Evolutionary conservation across 1,140 invertebrate genomes (phyloP), one percentile per base, ranked within the genome.

Genomic region (Bacillus rossius): DNA sequence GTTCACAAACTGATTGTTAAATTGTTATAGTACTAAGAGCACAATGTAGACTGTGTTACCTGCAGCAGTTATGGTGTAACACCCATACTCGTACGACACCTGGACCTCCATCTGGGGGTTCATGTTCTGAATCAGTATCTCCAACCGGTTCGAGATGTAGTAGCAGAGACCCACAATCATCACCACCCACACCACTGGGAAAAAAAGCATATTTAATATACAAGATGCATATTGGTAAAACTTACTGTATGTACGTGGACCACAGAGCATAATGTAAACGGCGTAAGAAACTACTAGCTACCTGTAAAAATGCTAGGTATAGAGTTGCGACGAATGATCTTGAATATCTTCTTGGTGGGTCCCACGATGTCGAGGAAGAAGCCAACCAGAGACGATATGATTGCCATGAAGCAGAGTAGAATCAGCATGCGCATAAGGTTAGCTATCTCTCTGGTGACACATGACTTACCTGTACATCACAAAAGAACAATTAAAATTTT

Each of bases 1-100:
- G n/a, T n/a, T n/a, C n/a, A n/a, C n/a, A n/a, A n/a, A n/a, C n/a
- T n/a, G n/a, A n/a, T n/a, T n/a, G n/a, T n/a, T n/a, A n/a, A n/a
- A n/a, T n/a, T n/a, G n/a, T n/a, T n/a, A n/a, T n/a, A n/a, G n/a
- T n/a, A n/a, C n/a, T n/a, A n/a, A n/a, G n/a, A n/a, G n/a, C n/a
- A n/a, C n/a, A n/a, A n/a, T n/a, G n/a, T n/a, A n/a, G n/a, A n/a
- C n/a, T 10, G 29, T 7, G 29, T 68, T 57, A 79, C 79, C 79
- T 68, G 79, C 78, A 63, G 73, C 75, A 37, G 77, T 78, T 45
- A 80, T 76, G 26, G 76, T 77, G 57, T 79, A 81, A 65, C 77
- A 79, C 55, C 78, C 78, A 71, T 78, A 78, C 64, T 79, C 78
- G 69, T 78, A 81, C 64, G 75, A 72, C 19, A 81, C 77, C 47